Conservation (phyloP, 2,797 vertebrate genomes). For the Odontamblyopus lacepedii region DNA sequence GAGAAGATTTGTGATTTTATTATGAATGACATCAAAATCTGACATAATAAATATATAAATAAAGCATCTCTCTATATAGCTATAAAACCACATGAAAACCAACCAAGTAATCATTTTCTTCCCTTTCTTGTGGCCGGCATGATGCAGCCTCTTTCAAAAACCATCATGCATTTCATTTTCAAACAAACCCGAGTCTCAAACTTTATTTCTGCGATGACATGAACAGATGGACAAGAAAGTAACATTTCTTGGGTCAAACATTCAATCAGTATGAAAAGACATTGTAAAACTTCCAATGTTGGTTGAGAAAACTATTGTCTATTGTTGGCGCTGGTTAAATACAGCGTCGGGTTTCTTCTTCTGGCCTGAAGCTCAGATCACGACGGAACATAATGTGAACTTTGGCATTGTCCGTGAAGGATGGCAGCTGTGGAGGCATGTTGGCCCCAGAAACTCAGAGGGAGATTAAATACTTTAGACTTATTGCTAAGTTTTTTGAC, state of each 20-base stretch:
- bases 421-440: slow-evolving; percentile 5
- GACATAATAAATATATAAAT: too few species aligned
- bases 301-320: neutral
- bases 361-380: neutral
- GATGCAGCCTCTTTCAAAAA: too few species aligned
- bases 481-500: too few species aligned
- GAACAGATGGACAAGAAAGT: neutral
- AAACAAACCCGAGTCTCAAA: neutral
- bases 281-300: neutral
- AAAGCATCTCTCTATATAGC: too few species aligned
- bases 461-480: neutral
- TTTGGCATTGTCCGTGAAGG: slow-evolving; percentile 5
- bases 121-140: too few species aligned
- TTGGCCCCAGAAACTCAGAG: neutral
- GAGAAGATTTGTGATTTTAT: too few species aligned
- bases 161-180: neutral
- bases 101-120: too few species aligned
- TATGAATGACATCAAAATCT: too few species aligned
- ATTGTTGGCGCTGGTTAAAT: slow-evolving; percentile 7
- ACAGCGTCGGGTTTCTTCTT: neutral
- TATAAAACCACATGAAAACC: too few species aligned
- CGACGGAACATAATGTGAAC: slow-evolving; percentile 3
- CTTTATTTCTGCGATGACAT: neutral
- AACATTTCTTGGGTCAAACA: neutral
- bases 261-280: neutral